Percentiles rank a stretch among this genome's conserved stretches.
phyloP scores from a whole-genome alignment of 2,888 invertebrate genomes.

The Megalurothrips usitatus region DNA sequence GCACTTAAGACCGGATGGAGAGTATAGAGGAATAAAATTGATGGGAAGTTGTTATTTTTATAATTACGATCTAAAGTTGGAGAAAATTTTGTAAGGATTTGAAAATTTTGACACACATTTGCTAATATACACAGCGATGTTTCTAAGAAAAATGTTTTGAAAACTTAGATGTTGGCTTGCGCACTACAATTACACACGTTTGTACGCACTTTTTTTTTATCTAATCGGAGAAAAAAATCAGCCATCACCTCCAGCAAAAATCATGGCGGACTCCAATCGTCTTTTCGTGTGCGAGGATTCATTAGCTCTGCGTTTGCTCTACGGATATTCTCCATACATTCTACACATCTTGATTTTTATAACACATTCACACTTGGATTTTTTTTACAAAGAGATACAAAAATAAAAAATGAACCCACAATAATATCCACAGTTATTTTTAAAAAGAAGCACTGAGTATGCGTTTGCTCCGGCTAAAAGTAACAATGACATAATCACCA shows the following conservation, averaged over 20 bases:
- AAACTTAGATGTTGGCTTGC: no score
- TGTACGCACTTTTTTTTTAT: not conserved
- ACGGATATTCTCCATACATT: constrained; percentile 18
- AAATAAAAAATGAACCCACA: constrained; percentile 27
- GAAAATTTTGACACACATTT: not conserved
- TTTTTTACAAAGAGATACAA: constrained; percentile 25
- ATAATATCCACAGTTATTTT: constrained; percentile 20
- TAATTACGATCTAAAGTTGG: not conserved
- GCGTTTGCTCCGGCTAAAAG: not conserved
- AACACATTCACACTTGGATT: constrained; percentile 15
- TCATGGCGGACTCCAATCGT: not conserved
- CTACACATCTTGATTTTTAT: constrained; percentile 25
- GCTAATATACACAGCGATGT: not conserved
- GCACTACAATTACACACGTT: no score
- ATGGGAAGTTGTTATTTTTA: not conserved
- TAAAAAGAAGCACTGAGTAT: not conserved
- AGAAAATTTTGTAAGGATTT: not conserved
- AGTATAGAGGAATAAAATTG: not conserved
- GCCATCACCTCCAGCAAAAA: not conserved
- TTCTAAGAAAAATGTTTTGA: not conserved
- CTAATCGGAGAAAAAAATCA: not conserved
- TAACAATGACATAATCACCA: not conserved
- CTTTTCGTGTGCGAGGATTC: constrained; percentile 13
- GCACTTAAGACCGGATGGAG: not conserved
- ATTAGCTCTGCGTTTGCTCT: constrained; percentile 20